Conservation (phyloP, 2,888 invertebrate genomes). For the Morpho deidamia region DNA sequence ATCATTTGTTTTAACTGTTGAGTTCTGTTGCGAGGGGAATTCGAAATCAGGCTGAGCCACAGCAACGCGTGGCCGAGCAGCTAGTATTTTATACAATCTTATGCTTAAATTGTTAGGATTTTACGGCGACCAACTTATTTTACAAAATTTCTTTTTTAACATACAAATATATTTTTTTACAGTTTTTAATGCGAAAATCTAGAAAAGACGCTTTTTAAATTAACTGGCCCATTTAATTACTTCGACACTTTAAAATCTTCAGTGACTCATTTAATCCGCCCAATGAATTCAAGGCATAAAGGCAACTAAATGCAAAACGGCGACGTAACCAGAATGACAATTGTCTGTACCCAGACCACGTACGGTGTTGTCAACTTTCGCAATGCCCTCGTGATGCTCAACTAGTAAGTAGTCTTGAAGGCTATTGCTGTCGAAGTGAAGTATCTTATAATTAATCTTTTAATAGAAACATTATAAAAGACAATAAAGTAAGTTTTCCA, state of each 20-base stretch:
- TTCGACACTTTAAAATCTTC: conserved; percentile 20
- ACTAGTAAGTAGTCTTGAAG: conserved; percentile 65
- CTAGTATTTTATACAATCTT: no score
- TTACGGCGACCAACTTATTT: no score
- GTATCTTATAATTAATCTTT: neutral
- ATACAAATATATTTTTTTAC: no score
- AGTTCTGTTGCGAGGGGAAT: no score
- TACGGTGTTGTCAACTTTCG: conserved; percentile 72
- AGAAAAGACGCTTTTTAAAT: neutral
- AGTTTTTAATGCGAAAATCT: neutral
- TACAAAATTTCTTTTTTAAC: no score
- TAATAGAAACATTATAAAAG: no score
- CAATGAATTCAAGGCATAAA: conserved; percentile 43
- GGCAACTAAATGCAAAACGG: conserved; percentile 53
- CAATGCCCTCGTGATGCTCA: conserved; percentile 66
- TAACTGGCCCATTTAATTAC: neutral
- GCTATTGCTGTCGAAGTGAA: conserved; percentile 38
- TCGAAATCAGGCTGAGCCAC: no score
- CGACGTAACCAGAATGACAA: conserved; percentile 50
- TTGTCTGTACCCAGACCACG: conserved; percentile 63
- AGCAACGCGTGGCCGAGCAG: no score
- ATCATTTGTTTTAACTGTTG: no score
- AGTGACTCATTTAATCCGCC: conserved; percentile 29
- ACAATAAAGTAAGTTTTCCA: no score
- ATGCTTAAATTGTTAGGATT: no score